phyloP scores from a whole-genome alignment of 2,888 invertebrate genomes.

The Nemoura dubitans region DNA sequence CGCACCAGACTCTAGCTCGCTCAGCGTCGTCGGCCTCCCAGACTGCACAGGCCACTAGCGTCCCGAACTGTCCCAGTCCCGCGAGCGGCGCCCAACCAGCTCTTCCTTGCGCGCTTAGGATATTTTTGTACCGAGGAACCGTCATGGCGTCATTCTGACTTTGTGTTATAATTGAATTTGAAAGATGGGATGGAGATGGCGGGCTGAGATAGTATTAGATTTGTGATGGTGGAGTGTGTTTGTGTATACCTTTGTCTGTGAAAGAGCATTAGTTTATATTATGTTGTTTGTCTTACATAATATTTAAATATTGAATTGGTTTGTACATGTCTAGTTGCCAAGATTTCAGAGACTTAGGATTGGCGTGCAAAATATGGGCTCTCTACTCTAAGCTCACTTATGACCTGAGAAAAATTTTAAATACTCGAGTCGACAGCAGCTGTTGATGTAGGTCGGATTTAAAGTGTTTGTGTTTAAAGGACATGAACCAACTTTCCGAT shows the following conservation, averaged over 20 bases:
- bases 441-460: not conserved
- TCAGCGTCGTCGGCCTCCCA: slow-evolving; percentile 1
- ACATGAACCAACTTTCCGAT: not conserved
- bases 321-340: too few species aligned
- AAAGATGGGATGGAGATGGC: not conserved
- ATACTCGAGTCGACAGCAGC: not conserved
- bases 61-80: slow-evolving; percentile 1
- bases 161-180: slow-evolving; percentile 1
- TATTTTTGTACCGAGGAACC: not conserved
- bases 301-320: too few species aligned
- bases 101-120: slow-evolving; percentile 1
- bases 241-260: not conserved
- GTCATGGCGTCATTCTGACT: not conserved
- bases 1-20: slow-evolving; percentile 23
- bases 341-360: too few species aligned
- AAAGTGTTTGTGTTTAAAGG: too few species aligned
- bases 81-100: not conserved
- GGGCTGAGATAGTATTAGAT: not conserved
- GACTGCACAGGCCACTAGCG: too few species aligned
- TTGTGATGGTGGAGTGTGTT: not conserved
- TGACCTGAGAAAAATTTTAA: too few species aligned
- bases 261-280: too few species aligned
- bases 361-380: too few species aligned
- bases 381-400: too few species aligned
- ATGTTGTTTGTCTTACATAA: too few species aligned